Evolutionary conservation across 1,140 invertebrate genomes (phyloP), one percentile per base, ranked within the genome.

Genomic region (Zaprionus africanus): DNA sequence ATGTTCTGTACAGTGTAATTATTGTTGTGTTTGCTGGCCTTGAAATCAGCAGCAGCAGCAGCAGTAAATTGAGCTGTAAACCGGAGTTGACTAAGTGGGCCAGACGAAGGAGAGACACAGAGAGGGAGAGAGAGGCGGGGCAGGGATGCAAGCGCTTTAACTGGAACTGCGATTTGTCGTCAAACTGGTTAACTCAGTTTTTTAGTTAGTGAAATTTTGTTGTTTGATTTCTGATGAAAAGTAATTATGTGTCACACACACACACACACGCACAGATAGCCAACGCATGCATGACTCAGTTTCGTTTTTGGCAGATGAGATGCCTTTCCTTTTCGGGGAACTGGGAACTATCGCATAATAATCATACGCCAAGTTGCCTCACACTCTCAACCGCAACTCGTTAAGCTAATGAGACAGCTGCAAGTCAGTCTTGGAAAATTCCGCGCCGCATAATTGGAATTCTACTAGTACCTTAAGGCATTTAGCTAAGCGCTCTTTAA

Each of bases 1-100:
- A 78, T 71, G 77, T 87, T 78, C 81, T 88, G 79, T 76, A 75
- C 66, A 54, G 67, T 86, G 68, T 86, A 82, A 81, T 78, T 72
- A 71, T 72, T 79, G 59, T 64, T 78, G 81, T 85, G 65, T 78
- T 56, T 11, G 43, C 22, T 79, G 83, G 76, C 82, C 82, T 86
- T 86, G 82, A 85, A 85, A 83, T 64, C 57, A 69, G 54, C 81
- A 51, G 60, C 56, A 63, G 46, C 58, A 49, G 69, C 62, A 75
- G 51, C 70, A 81, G 56, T 34, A 78, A 79, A 67, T 71, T 67
- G 68, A 70, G 71, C 65, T 66, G 62, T 62, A 77, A 76, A 76
- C 68, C 62, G 57, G 57, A 76, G 61, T 54, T 56, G 36, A 72
- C 67, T 59, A 64, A 66, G 57, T 60, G 60, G 61, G 19, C 24